Evolutionary conservation across 2,113 vertebrate genomes (phyloP).

Genomic region (Syrmaticus mikado): DNA sequence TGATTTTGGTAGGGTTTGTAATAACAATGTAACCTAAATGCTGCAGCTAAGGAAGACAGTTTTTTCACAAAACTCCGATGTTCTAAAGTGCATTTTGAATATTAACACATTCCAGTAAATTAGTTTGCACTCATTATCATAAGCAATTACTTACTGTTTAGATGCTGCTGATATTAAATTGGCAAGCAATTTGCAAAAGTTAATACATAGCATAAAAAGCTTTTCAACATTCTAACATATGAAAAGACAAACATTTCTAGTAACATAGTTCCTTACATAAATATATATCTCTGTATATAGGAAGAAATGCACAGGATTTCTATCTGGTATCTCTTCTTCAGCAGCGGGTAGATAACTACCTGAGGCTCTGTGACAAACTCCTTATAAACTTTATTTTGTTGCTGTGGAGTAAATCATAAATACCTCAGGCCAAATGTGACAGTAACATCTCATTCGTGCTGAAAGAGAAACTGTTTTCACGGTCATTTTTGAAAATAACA

Average conservation of each 20-base stretch:
- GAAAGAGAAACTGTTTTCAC: constrained; percentile 23
- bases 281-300: neutral
- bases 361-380: constrained; percentile 21
- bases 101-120: constrained; percentile 87
- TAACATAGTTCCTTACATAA: constrained; percentile 1
- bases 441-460: neutral
- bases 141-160: constrained; percentile 88
- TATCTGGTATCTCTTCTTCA: neutral
- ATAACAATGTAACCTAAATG: constrained; percentile 70
- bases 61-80: constrained; percentile 76
- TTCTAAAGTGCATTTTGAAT: constrained; percentile 81
- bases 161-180: constrained; percentile 81
- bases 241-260: constrained; percentile 50
- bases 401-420: constrained; percentile 11
- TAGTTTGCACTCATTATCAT: constrained; percentile 87
- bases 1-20: constrained; percentile 63
- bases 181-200: constrained; percentile 83
- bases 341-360: neutral
- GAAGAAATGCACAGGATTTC: no score
- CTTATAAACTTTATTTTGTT: constrained; percentile 22
- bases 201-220: constrained; percentile 74
- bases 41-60: constrained; percentile 73
- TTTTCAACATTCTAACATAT: constrained; percentile 63
- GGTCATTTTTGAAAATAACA: constrained; percentile 49
- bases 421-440: neutral